Base-by-base conservation (phyloP, 2,888 invertebrate genomes). In the Epistrophella euchroma region DNA sequence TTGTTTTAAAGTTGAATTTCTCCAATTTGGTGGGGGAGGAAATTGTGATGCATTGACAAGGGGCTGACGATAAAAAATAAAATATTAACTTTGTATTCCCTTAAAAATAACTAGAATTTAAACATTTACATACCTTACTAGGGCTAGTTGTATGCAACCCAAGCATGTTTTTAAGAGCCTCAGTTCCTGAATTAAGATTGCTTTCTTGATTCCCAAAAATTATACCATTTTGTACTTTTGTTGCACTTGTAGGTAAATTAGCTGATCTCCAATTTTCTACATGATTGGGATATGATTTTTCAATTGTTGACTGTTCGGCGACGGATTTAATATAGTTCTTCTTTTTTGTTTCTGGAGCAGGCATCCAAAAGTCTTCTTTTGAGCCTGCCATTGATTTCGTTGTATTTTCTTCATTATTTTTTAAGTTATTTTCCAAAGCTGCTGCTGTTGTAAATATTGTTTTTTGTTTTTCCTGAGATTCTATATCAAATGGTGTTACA, bases 341-440 rank as follows among this genome's bases (percentile, higher is more conserved):
- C 45, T 74, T 60, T 45, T 50, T 74, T 1, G 64, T 71, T 11
- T 81, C 76, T 4, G 85, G 81, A 15, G 76, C 72, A 10, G 86
- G 86, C 82, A 82, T 82, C 86, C 86, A 86, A 52, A 86, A 86
- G 78, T 86, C 82, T 22, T 86, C 86, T 25, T 86, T 82, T 64
- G 77, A 19, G 5, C 37, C 10, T 15, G 35, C 4, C 58, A 74
- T 80, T 22, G 28, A n/a, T 72, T 73, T 73, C 13, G 68, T 25
- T 17, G 43, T 32, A 62, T 25, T 71, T 32, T 37, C 68, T 11
- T 85, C 62, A 4, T 17, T 35, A 58, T 71, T 71, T 72, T 75
- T 78, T 43, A 35, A 52, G 58, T 79, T 52, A 35, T 84, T 79
- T 43, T 79, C 71, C n/a, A n/a, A 17, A 19, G 43, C 17, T 71